Percentiles rank a stretch among this genome's conserved stretches.
Evolutionary conservation across 2,888 invertebrate species (phyloP).

Genomic region (Drosophila formosana): DNA sequence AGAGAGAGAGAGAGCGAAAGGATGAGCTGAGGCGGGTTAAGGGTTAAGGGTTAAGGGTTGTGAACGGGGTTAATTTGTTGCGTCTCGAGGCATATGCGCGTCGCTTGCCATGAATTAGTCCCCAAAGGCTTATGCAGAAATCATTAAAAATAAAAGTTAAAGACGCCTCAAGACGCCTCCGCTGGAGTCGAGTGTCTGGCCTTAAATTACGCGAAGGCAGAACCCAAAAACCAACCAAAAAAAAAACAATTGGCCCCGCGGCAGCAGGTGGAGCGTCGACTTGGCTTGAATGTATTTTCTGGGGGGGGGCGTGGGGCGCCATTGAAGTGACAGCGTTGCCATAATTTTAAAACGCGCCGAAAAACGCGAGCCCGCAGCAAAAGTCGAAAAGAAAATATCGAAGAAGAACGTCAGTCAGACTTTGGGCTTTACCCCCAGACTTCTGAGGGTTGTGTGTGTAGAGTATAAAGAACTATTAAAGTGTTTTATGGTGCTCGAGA

Average conservation of each 20-base stretch:
- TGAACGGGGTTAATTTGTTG: slow-evolving; percentile 76
- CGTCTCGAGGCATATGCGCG: slow-evolving; percentile 71
- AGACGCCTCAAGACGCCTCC: background rate
- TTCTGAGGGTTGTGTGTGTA: slow-evolving; percentile 22
- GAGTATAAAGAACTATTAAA: slow-evolving; percentile 83
- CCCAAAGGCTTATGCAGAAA: slow-evolving; percentile 74
- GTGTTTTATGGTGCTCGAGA: slow-evolving; percentile 85
- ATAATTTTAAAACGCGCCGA: slow-evolving; percentile 73
- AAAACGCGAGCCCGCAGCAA: slow-evolving; percentile 54
- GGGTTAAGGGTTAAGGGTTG: slow-evolving; percentile 22
- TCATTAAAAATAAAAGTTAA: slow-evolving; percentile 68
- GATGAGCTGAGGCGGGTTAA: background rate
- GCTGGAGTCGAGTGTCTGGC: slow-evolving; percentile 62
- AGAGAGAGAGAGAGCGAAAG: background rate
- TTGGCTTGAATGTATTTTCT: background rate
- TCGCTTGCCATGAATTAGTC: slow-evolving; percentile 72
- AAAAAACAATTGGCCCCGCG: slow-evolving; percentile 49
- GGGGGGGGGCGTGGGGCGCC: slow-evolving; percentile 33
- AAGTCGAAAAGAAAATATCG: slow-evolving; percentile 59
- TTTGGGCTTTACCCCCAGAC: slow-evolving; percentile 5
- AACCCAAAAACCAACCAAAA: slow-evolving; percentile 9
- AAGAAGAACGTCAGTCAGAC: slow-evolving; percentile 56
- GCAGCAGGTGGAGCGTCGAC: slow-evolving; percentile 23
- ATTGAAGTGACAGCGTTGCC: slow-evolving; percentile 71
- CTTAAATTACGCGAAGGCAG: slow-evolving; percentile 73